Evolutionary conservation across 2,888 invertebrate species (phyloP).

Genomic region (Aphidius colemani): DNA sequence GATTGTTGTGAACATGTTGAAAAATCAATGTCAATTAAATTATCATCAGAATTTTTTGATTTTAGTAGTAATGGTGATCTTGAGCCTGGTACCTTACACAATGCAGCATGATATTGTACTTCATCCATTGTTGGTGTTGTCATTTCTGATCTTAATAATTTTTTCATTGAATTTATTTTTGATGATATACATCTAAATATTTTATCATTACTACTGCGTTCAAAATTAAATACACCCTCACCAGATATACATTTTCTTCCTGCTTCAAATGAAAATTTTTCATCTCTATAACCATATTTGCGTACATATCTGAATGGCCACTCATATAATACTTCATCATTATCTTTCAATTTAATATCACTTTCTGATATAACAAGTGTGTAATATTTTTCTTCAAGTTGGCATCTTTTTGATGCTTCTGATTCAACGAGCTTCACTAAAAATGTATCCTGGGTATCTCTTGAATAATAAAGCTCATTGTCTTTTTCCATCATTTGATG

Average conservation of each 20-base stretch:
- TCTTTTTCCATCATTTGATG: conserved; percentile 72
- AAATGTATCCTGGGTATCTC: conserved; percentile 77
- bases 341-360: conserved; percentile 75
- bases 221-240: conserved; percentile 80
- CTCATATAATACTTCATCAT: conserved; percentile 69
- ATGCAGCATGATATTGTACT: conserved; percentile 74
- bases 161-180: conserved; percentile 88
- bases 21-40: conserved; percentile 61
- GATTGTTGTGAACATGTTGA: conserved; percentile 53
- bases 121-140: conserved; percentile 70
- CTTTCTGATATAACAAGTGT: conserved; percentile 75
- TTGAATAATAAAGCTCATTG: conserved; percentile 86
- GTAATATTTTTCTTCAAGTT: conserved; percentile 73
- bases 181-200: conserved; percentile 80
- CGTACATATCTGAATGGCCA: conserved; percentile 87
- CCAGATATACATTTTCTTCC: conserved; percentile 86
- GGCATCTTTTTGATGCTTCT: conserved; percentile 78
- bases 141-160: conserved; percentile 72
- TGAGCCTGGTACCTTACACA: conserved; percentile 81
- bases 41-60: conserved; percentile 60
- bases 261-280: conserved; percentile 86
- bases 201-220: conserved; percentile 81
- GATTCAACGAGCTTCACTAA: conserved; percentile 78
- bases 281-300: conserved; percentile 83
- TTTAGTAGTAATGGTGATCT: conserved; percentile 79